Evolutionary conservation across 2,888 invertebrate genomes (phyloP).

Genomic region (Rhagonycha fulva): DNA sequence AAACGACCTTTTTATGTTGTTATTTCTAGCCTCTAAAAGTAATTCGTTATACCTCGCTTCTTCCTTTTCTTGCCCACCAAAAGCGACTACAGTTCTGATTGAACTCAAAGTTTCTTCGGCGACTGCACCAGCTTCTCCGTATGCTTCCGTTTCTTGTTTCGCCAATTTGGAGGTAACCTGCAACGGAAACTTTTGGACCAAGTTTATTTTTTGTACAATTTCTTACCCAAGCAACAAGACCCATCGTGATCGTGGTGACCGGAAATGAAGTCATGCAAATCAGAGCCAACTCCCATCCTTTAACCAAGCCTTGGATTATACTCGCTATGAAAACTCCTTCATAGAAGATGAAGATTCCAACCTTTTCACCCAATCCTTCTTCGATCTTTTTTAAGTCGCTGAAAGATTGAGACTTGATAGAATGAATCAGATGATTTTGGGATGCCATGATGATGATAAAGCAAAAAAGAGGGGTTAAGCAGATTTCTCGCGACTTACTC

Average conservation of each 20-base stretch:
- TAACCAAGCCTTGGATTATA: constrained; percentile 69
- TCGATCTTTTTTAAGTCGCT: constrained; percentile 77
- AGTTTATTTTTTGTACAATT: too few relatives aligned
- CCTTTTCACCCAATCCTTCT: constrained; percentile 83
- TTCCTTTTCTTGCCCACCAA: constrained; percentile 78
- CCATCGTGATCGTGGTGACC: constrained; percentile 66
- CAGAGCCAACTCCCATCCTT: constrained; percentile 82
- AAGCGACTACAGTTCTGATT: constrained; percentile 77
- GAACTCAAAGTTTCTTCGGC: constrained; percentile 79
- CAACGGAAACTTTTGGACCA: not conserved
- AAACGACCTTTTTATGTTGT: constrained; percentile 66
- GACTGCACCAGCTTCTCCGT: constrained; percentile 75
- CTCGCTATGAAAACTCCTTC: constrained; percentile 69
- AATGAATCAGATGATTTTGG: not conserved
- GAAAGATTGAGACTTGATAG: not conserved
- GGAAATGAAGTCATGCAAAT: constrained; percentile 76
- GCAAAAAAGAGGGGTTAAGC: not conserved
- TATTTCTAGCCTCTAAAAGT: constrained; percentile 64
- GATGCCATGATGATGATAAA: not conserved
- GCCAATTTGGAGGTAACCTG: constrained; percentile 70
- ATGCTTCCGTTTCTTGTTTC: constrained; percentile 69
- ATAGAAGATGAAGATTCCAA: constrained; percentile 73
- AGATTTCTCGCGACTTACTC: constrained; percentile 59
- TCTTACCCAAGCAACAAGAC: constrained; percentile 59
- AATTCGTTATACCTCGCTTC: constrained; percentile 63